These are phyloP conservation scores for Misgurnus mizolepis DNA, from an alignment of 2,113 vertebrate genomes.

Conservation along the genomic window DNA sequence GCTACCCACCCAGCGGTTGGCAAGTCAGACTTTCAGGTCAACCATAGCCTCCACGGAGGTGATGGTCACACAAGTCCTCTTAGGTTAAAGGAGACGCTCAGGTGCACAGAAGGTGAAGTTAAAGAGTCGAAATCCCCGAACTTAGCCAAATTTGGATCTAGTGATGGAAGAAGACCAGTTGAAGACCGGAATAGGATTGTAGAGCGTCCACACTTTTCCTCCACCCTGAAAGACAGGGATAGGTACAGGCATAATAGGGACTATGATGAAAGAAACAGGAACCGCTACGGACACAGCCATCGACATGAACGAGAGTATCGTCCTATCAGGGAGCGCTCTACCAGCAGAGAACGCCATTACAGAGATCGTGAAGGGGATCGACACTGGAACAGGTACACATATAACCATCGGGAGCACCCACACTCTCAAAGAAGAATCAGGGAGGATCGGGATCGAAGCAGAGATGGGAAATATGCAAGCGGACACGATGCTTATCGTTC, in stretches of 20 bases:
- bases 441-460: slow-evolving; percentile 63
- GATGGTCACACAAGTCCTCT: slow-evolving; percentile 42
- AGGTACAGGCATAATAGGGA: slow-evolving; percentile 62
- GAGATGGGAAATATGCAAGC: slow-evolving; percentile 58
- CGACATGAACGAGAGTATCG: slow-evolving; percentile 52
- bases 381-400: slow-evolving; percentile 68
- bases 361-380: slow-evolving; percentile 68
- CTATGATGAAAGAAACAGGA: slow-evolving; percentile 65
- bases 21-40: slow-evolving; percentile 39
- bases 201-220: slow-evolving; percentile 45
- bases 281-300: slow-evolving; percentile 70
- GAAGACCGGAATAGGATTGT: slow-evolving; percentile 53
- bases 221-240: slow-evolving; percentile 62
- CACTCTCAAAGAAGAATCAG: slow-evolving; percentile 62
- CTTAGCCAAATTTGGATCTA: slow-evolving; percentile 51
- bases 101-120: slow-evolving; percentile 31
- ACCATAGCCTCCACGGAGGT: slow-evolving; percentile 29
- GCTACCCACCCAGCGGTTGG: background rate
- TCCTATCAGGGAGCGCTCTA: slow-evolving; percentile 70
- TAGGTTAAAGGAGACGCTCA: slow-evolving; percentile 2
- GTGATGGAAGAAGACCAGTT: slow-evolving; percentile 39
- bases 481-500: slow-evolving; percentile 63
- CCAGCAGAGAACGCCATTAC: slow-evolving; percentile 71
- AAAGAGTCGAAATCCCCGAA: slow-evolving; percentile 52
- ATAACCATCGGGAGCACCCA: slow-evolving; percentile 66